Evolutionary conservation across 2,888 invertebrate genomes (phyloP), one percentile per base, ranked within the genome.

Genomic region (Drosophila engyochracea): DNA sequence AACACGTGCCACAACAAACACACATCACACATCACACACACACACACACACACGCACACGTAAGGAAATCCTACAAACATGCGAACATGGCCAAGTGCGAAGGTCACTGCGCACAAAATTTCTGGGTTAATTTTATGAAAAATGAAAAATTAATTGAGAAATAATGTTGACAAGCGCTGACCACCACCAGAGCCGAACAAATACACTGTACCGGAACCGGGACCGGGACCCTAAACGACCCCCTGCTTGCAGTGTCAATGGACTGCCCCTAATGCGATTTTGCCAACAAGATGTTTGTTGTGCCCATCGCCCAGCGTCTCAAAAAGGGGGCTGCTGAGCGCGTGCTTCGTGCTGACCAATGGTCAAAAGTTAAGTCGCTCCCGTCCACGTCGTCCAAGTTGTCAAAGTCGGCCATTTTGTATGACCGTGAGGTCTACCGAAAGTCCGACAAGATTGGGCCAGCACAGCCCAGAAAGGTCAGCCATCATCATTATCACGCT

Each of bases 111-210:
- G 71, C 88, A 90, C 71, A 49, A 74, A 76, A 91, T 79, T 89
- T 90, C 89, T 88, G 85, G 89, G 80, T 90, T 90, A 91, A 91
- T 90, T 91, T 91, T 79, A 85, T 91, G 91, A 92, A 92, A 92
- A 92, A 92, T 92, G 85, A 82, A 87, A 86, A 88, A 92, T 92
- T 92, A 92, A 92, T 92, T 92, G 91, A 85, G 89, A 87, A 92
- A 92, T 90, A 91, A 90, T 91, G 92, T 85, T 92, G 92, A 91
- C 91, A 91, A 82, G 87, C 81, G 81, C 85, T 90, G 90, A 90
- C 92, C 92, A 86, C 89, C 83, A 77, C 76, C 78, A 64, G 54
- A 63, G 16, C 25, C 55, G 16, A 47, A 33, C 59, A 59, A 51
- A 49, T 55, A 58, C 35, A 67, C 58, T 49, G 25, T 3, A 57